Conservation (phyloP, 2,888 invertebrate genomes). For the Aleiodes leptofemur region DNA sequence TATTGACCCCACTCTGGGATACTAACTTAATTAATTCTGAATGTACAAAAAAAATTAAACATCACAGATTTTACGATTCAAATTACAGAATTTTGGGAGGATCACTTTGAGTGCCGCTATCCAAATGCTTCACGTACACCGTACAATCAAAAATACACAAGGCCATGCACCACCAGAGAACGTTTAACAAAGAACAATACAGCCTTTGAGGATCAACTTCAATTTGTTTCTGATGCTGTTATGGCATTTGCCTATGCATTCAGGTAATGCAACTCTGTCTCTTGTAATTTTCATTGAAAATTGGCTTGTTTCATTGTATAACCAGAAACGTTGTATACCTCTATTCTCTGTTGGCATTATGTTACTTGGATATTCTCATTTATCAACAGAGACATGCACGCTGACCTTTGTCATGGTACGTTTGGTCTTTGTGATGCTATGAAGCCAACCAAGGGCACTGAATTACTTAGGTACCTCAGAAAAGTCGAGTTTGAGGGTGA, state of each 20-base stretch:
- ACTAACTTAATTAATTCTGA: too few relatives aligned
- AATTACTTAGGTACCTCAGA: slow-evolving; percentile 88
- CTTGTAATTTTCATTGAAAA: not conserved
- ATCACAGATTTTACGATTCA: not conserved
- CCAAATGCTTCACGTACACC: slow-evolving; percentile 88
- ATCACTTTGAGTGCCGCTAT: slow-evolving; percentile 93
- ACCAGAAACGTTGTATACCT: not conserved
- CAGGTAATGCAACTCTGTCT: slow-evolving; percentile 76
- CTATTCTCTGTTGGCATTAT: slow-evolving; percentile 1
- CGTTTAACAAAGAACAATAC: slow-evolving; percentile 85
- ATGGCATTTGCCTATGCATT: slow-evolving; percentile 95
- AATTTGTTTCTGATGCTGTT: slow-evolving; percentile 97
- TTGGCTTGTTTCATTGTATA: not conserved
- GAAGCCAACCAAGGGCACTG: slow-evolving; percentile 92
- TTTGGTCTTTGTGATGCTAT: slow-evolving; percentile 91
- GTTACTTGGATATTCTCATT: not conserved
- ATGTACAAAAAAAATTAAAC: not conserved
- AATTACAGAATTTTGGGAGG: slow-evolving; percentile 93
- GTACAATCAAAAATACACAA: slow-evolving; percentile 85
- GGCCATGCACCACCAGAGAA: slow-evolving; percentile 87
- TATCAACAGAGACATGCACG: slow-evolving; percentile 87
- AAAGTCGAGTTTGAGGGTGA: slow-evolving; percentile 93
- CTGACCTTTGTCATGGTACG: slow-evolving; percentile 84
- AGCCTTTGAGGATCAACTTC: slow-evolving; percentile 93
- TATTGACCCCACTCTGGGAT: too few relatives aligned